phyloP scores from a whole-genome alignment of 2,113 vertebrate genomes.

The Trichomycterus rosablanca region DNA sequence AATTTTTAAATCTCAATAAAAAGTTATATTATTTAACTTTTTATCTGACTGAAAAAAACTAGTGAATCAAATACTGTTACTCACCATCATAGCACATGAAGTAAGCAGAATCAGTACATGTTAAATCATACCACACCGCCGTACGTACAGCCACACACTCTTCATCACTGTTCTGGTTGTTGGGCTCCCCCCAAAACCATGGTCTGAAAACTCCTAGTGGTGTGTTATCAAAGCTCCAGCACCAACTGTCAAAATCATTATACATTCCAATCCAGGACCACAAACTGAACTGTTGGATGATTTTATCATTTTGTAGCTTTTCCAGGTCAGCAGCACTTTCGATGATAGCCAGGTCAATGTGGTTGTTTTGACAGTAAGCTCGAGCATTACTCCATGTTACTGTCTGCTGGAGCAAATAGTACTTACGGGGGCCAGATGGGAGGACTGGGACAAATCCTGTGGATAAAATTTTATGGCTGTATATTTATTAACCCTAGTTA shows the following conservation, averaged over 20 bases:
- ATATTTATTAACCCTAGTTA: too few species aligned
- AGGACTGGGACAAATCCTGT: conserved; percentile 10
- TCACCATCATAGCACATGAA: conserved; percentile 10
- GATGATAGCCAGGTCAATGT: conserved; percentile 5
- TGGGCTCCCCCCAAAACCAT: neutral
- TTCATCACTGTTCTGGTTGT: neutral
- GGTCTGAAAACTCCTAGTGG: neutral
- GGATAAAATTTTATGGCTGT: conserved; percentile 6
- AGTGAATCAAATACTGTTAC: neutral
- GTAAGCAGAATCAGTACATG: neutral
- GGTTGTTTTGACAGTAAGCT: conserved; percentile 4
- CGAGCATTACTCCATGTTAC: conserved; percentile 17
- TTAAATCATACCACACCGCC: neutral
- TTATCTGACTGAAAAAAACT: neutral
- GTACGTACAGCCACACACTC: neutral
- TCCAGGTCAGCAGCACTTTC: conserved; percentile 7
- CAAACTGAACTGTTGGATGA: neutral
- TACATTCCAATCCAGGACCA: conserved; percentile 16
- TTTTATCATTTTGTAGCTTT: neutral
- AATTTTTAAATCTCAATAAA: neutral
- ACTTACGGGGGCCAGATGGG: neutral
- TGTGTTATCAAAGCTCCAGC: conserved; percentile 1
- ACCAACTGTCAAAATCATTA: conserved; percentile 7
- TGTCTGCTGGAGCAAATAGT: conserved; percentile 11
- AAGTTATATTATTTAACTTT: neutral